These are phyloP conservation scores for Threskiornis aethiopicus DNA, from an alignment of 2,797 vertebrate genomes.

Conservation along the genomic window DNA sequence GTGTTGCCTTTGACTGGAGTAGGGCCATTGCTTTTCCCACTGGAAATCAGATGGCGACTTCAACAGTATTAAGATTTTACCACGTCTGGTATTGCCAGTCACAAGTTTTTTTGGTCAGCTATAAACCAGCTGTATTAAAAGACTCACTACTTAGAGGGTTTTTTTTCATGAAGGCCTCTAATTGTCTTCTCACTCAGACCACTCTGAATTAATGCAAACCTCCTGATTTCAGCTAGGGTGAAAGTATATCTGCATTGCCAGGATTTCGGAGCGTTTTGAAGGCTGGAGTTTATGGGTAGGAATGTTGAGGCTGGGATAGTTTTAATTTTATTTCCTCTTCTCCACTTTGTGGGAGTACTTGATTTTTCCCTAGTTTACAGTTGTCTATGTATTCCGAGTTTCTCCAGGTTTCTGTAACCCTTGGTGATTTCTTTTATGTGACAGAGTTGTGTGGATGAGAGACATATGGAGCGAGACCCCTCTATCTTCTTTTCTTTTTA, in stretches of 20 bases:
- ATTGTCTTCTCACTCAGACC: not conserved
- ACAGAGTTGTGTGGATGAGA: not conserved
- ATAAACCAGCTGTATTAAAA: not conserved
- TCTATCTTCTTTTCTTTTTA: not conserved
- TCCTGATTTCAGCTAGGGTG: not conserved
- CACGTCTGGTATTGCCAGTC: not conserved
- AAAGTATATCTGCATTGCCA: not conserved
- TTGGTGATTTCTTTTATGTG: not conserved
- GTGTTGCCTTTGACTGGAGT: not conserved
- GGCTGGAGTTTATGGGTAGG: not conserved
- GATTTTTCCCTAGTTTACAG: not conserved
- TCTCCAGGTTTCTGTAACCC: not conserved
- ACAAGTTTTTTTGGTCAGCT: not conserved
- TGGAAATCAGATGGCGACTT: rapidly evolving
- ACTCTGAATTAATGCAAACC: not conserved
- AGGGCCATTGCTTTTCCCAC: not conserved
- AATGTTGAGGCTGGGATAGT: not conserved
- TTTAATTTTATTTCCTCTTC: not conserved
- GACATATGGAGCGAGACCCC: not conserved
- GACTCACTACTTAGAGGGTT: not conserved
- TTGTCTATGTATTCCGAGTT: not conserved
- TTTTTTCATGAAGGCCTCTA: not conserved
- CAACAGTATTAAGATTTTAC: not conserved
- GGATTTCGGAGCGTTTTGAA: not conserved
- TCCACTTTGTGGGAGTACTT: not conserved